A percentile compares a stretch with the other conserved stretches of the same genome.
phyloP scores from a whole-genome alignment of 2,113 vertebrate genomes.

The Elaphurus davidianus region DNA sequence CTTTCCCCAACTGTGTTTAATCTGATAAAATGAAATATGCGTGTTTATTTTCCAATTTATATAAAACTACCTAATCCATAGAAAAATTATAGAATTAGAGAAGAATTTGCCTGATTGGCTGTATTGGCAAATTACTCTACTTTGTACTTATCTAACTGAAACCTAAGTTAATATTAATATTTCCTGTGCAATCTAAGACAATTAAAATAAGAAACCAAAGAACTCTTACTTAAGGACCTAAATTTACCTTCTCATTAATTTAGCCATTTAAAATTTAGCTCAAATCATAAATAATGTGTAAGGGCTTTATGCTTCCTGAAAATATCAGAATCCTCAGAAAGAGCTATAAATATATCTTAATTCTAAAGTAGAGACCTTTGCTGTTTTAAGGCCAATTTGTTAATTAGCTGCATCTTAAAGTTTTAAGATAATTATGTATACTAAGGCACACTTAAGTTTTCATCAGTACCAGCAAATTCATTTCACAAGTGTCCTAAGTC shows the following conservation, averaged over 20 bases:
- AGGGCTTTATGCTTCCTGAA: conserved; percentile 48
- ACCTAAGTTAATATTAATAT: conserved; percentile 34
- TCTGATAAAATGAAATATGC: background rate
- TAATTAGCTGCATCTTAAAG: background rate
- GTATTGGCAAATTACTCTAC: background rate
- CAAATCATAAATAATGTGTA: conserved; percentile 8
- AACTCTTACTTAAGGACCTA: conserved; percentile 39
- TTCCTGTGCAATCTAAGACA: background rate
- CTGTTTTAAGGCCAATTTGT: conserved; percentile 17
- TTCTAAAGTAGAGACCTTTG: conserved; percentile 31
- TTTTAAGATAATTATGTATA: background rate
- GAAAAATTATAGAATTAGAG: background rate
- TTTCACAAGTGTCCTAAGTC: conserved; percentile 52
- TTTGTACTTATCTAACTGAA: background rate
- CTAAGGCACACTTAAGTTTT: conserved; percentile 33
- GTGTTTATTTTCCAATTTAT: background rate
- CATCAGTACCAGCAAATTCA: conserved; percentile 46
- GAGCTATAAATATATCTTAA: conserved; percentile 46
- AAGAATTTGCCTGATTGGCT: background rate
- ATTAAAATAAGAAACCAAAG: conserved; percentile 41
- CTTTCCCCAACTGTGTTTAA: background rate
- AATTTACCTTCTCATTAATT: conserved; percentile 49
- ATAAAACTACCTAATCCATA: background rate
- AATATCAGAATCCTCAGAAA: conserved; percentile 35
- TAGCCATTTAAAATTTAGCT: conserved; percentile 55